Base-by-base conservation (phyloP, 2,113 vertebrate genomes). In the Vombatus ursinus region DNA sequence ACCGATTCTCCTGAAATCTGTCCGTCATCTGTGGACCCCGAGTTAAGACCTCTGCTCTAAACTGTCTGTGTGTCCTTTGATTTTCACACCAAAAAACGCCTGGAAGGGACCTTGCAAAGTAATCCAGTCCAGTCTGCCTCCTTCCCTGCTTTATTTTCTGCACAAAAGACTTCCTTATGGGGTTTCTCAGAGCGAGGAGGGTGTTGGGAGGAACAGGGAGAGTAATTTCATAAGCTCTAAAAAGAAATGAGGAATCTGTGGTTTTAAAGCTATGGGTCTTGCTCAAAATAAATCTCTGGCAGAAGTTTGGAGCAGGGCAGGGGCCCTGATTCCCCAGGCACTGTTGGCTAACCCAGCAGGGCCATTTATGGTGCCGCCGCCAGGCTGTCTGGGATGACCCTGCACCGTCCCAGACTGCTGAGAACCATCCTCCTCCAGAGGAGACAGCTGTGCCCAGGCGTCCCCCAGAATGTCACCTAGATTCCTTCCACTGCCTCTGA, bases 311-410 rank as follows among this genome's bases (percentile, higher is more conserved):
- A 24, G 16, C 25, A 37, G 51, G n/a, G 19, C 4, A 0, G 11
- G 8, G 44, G 7, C 47, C 9, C 50, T 44, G 28, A 91, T 90
- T 47, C 51, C n/a, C 1, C 14, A 0, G 0, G 22, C 3, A 26
- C 8, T 26, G 51, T 24, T 47, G 24, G 10, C 92, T 89, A 8
- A 47, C 50, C 90, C 16, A 44, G 68, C 68, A 22, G 68, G 37
- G n/a, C 68, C 68, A 84, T 84, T 84, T 84, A 84, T 84, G 68
- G 68, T 44, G 1, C 68, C 6, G 7, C n/a, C n/a, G 8, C 16
- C 68, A 84, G 68, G 16, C 37, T 23, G 7, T 84, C 68, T 84
- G 68, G n/a, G 37, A 19, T 44, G 19, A 22, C n/a, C 68, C 68
- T 23, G 19, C 37, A 22, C 19, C 6, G 26, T 44, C 68, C 16